Evolutionary conservation across 2,113 vertebrate genomes (phyloP), one percentile per base, ranked within the genome.

Genomic region (Dicrurus megarhynchus): DNA sequence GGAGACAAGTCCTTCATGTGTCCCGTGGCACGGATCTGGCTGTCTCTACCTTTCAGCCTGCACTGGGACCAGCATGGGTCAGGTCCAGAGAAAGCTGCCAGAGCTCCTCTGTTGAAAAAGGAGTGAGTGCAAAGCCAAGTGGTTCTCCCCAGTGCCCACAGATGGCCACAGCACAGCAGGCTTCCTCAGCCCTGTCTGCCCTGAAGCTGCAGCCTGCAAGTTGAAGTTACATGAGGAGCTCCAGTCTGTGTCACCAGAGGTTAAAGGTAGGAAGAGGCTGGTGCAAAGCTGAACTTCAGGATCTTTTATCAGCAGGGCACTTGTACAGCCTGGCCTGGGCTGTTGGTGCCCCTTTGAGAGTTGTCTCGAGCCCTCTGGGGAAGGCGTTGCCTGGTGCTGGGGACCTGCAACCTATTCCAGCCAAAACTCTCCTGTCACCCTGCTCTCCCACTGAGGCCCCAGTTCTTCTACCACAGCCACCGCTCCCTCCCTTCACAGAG

Each of bases 11-110:
- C 76, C 28, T 60, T 46, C 10, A 4, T 3, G 4, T 56, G 46
- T 65, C 53, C 70, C 0, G 0, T 7, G 2, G 24, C 20, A 44
- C 41, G 44, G 60, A 37, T 53, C 27, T 67, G 37, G 15, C 19
- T 75, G 22, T n/a, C 28, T 90, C 20, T 50, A 17, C 15, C 84
- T 79, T 79, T 71, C 79, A 79, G 39, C n/a, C 42, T 13, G 8
- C 28, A 8, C 4, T 3, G 3, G 22, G 6, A 55, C 33, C 32
- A 73, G 55, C 4, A 10, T 3, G 23, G 35, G 7, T 27, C 3
- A 1, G 17, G 39, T 39, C 55, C 50, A 59, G 2, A 68, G 59
- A 49, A 64, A 81, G 73, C 8, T 73, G 26, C 33, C 33, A 47
- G 59, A 42, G 26, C 11, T 73, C 21, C n/a, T 52, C 21, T 92